Evolutionary conservation across 2,797 vertebrate genomes (phyloP), one percentile per base, ranked within the genome.

Genomic region (Pseudochromis fuscus): DNA sequence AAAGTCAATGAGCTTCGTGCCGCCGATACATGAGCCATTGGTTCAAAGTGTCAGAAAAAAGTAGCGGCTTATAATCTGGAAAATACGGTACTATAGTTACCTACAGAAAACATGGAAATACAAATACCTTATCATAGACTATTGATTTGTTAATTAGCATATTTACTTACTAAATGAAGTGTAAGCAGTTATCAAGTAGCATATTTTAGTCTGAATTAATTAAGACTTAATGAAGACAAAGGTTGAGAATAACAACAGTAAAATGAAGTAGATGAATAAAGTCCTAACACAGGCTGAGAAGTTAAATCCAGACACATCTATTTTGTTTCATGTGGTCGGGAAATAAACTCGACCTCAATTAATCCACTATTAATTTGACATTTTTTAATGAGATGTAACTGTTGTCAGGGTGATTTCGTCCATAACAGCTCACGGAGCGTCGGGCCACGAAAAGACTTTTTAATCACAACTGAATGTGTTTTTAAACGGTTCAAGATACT

Each of bases 381-480:
- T 77, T 44, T 74, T 40, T 53, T 16, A 53, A 48, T 4, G 15
- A 74, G 69, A 74, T 60, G 62, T 71, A 64, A 60, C 37, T 62
- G 73, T 67, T 66, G 44, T 78, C 16, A n/a, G 37, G 62, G 61
- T 52, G 58, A 53, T 42, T 72, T 51, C 44, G 50, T 56, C 23
- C 19, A 31, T 75, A 49, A 46, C n/a, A 53, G 66, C 44, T 65
- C 48, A 38, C 65, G 51, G 28, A 67, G 62, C 13, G 42, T 53
- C 11, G 1, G 46, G 28, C 58, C 56, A 33, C 37, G 58, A 77
- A 44, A 42, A 64, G 5, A 69, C 3, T 53, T 55, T 63, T 79
- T 72, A 69, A 66, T 66, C 48, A 63, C 37, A 57, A 19, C 73
- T 66, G 38, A 65, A 67, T 66, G 75, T 59, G 61, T 84, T 79